These are phyloP conservation scores for Periophthalmus modestus DNA, from an alignment of 2,113 vertebrate genomes.

Conservation along the genomic window DNA sequence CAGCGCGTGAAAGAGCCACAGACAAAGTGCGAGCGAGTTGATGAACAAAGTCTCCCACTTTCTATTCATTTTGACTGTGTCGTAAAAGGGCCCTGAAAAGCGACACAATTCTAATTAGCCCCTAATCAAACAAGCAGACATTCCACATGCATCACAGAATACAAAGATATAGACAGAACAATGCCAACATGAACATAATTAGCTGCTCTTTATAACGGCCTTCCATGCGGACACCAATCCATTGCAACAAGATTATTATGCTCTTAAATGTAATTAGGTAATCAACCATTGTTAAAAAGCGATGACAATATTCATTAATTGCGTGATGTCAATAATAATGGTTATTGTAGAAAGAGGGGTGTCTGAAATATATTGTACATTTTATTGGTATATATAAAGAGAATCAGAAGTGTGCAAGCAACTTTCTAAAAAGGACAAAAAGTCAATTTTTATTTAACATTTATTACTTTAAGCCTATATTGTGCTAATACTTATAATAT, in stretches of 20 bases:
- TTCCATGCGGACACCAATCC: constrained; percentile 5
- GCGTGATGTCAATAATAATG: too few species aligned
- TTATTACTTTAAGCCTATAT: too few species aligned
- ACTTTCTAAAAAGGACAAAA: too few species aligned
- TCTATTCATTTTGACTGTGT: constrained; percentile 29
- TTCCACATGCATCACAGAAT: constrained; percentile 32
- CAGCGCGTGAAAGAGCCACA: constrained; percentile 7
- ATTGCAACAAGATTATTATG: constrained; percentile 12
- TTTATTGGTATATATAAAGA: too few species aligned
- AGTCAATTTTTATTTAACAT: too few species aligned
- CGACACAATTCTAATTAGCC: constrained; percentile 52
- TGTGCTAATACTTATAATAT: too few species aligned
- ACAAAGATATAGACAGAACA: constrained; percentile 44
- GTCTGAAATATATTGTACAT: too few species aligned
- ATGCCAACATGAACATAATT: constrained; percentile 43
- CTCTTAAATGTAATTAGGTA: neutral
- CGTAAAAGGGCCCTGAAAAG: constrained; percentile 38
- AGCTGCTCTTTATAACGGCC: constrained; percentile 24
- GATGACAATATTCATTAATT: too few species aligned
- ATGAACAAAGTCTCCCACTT: constrained; percentile 29
- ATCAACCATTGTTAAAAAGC: neutral
- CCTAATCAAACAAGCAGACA: constrained; percentile 39
- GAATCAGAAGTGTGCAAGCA: neutral
- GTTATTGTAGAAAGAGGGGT: too few species aligned
- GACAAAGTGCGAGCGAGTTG: constrained; percentile 39